Percentiles rank a stretch among this genome's conserved stretches.
Evolutionary conservation across 2,113 vertebrate species (phyloP).

Genomic region (Carassius gibelio): DNA sequence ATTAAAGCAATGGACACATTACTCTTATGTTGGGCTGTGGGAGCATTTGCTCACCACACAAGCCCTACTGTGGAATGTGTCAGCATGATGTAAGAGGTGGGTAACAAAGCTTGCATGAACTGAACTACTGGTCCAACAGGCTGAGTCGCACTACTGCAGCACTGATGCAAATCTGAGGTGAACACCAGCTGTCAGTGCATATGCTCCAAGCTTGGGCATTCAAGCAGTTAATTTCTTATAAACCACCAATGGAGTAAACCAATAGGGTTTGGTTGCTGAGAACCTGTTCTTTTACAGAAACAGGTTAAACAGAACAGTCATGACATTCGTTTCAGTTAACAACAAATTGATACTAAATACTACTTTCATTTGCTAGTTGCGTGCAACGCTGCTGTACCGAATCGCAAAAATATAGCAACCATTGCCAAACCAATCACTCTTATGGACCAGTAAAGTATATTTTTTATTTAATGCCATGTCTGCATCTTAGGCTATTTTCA

Average conservation of each 20-base stretch:
- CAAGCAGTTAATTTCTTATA: neutral
- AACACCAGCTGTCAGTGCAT: conserved; percentile 23
- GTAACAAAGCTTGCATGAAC: conserved; percentile 42
- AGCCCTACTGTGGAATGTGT: conserved; percentile 42
- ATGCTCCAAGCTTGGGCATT: conserved; percentile 2
- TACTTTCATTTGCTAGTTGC: neutral
- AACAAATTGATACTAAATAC: neutral
- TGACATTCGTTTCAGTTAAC: neutral
- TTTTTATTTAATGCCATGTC: too few species aligned
- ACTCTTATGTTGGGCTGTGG: conserved; percentile 15
- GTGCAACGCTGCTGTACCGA: neutral
- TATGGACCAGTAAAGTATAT: neutral
- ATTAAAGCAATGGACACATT: conserved; percentile 24
- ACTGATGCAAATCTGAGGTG: conserved; percentile 39
- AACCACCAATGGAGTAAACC: neutral
- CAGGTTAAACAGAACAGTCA: neutral
- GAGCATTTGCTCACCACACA: conserved; percentile 24
- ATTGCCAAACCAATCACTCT: neutral
- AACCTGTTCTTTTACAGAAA: conserved; percentile 7
- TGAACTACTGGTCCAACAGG: conserved; percentile 47
- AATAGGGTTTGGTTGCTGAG: neutral
- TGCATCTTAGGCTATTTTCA: too few species aligned
- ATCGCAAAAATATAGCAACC: neutral
- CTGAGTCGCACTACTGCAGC: conserved; percentile 24
- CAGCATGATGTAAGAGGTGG: conserved; percentile 45